Evolutionary conservation across 2,888 invertebrate species (phyloP), one percentile per base, ranked within the genome.

Genomic region (Drosophila cognata): DNA sequence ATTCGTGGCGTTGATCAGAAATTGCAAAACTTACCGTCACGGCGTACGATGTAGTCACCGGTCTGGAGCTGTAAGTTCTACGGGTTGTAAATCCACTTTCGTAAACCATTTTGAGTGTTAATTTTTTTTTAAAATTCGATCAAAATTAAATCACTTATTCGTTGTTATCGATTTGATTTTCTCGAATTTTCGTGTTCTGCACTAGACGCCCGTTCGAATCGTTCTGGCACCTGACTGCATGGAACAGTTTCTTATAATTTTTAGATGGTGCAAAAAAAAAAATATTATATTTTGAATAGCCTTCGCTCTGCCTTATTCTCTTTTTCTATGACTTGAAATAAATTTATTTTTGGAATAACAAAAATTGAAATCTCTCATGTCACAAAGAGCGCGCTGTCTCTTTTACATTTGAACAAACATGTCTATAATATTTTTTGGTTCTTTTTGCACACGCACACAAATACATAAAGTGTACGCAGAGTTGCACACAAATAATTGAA

Each of bases 51-150:
- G 96, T 95, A 79, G 94, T 93, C 81, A 94, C 94, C 74, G 96
- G 96, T 94, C 96, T 94, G 70, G 91, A 86, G 94, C 96, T 95
- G 93, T 96, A 96, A 84, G 97, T 96, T 94, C 97, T 96, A 94
- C 97, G 96, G 94, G 96, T 96, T 92, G 97, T 97, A 94, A 97
- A 97, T 94, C 97, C 97, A 95, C 96, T 96, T 95, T 97, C 97
- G 96, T 97, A 97, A 94, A 97, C 97, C 97, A 97, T 97, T 94
- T 94, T 95, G 66, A 71, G 67, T 48, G 64, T 57, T 41, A 35
- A 41, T 67, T 31, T 31, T 46, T 4, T n/a, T 64, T 46, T 38
- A 41, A 62, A 62, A 59, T 79, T 51, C 61, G 66, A 52, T 70
- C 28, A 50, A 67, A 79, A 71, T 67, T 66, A 65, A 79, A 78